These are phyloP conservation scores for Vanacampus margaritifer DNA, from an alignment of 2,113 vertebrate species.

Conservation along the genomic window DNA sequence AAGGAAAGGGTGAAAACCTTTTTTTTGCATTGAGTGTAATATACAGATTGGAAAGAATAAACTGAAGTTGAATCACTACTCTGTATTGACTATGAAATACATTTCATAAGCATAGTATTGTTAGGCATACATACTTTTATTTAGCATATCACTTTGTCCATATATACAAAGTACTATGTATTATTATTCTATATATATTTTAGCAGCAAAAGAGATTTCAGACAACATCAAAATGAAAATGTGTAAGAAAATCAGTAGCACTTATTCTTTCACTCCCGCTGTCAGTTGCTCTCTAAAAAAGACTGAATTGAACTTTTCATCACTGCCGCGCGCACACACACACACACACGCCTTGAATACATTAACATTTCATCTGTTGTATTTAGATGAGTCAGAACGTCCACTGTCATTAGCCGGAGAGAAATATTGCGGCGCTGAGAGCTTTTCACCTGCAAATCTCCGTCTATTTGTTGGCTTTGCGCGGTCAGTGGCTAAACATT, in stretches of 20 bases:
- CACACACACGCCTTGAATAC: constrained; percentile 36
- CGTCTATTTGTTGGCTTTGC: not conserved
- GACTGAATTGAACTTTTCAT: not conserved
- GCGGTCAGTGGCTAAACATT: constrained; percentile 8
- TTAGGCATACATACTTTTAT: too few relatives aligned
- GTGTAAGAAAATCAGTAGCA: too few relatives aligned
- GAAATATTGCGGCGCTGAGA: constrained; percentile 4
- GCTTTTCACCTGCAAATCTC: not conserved
- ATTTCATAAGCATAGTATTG: not conserved
- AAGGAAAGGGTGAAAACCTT: too few relatives aligned
- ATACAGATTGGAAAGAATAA: not conserved
- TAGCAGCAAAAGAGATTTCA: too few relatives aligned
- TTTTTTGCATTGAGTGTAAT: not conserved
- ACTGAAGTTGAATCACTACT: not conserved
- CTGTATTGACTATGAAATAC: not conserved
- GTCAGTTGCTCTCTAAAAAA: not conserved
- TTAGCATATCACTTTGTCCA: too few relatives aligned
- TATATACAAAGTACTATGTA: too few relatives aligned
- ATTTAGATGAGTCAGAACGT: constrained; percentile 48
- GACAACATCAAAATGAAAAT: too few relatives aligned
- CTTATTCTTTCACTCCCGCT: too few relatives aligned
- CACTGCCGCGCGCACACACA: constrained; percentile 6
- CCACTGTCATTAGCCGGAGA: constrained; percentile 38
- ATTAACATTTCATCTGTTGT: constrained; percentile 59
- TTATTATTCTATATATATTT: too few relatives aligned